Evolutionary conservation across 1,140 invertebrate species (phyloP).

Genomic region (Tetramorium parvispinum): DNA sequence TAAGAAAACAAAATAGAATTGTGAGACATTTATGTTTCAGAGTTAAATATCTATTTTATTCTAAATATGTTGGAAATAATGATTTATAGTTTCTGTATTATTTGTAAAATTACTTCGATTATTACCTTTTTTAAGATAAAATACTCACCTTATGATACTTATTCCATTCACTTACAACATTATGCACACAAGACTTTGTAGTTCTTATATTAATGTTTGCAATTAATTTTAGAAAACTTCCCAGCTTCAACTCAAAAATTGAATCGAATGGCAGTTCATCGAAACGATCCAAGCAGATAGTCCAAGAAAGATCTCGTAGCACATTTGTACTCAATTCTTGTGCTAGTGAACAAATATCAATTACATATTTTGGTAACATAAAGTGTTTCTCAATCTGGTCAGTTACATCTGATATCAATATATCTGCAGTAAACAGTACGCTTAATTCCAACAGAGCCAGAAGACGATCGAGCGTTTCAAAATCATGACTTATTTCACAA

Average conservation of each 20-base stretch:
- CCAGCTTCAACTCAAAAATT: slow-evolving; percentile 45
- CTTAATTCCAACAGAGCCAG: slow-evolving; percentile 75
- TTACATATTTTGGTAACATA: slow-evolving; percentile 45
- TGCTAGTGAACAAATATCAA: slow-evolving; percentile 62
- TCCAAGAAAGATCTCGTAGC: slow-evolving; percentile 69
- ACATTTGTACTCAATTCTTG: slow-evolving; percentile 62
- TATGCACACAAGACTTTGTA: background rate
- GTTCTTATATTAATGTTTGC: too few relatives aligned
- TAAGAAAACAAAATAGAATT: background rate
- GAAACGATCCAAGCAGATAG: slow-evolving; percentile 74
- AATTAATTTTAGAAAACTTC: slow-evolving; percentile 63
- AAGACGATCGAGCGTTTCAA: slow-evolving; percentile 39
- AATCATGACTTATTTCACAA: too few relatives aligned
- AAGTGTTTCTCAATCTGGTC: slow-evolving; percentile 64
- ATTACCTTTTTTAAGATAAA: too few relatives aligned
- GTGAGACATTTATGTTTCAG: too few relatives aligned
- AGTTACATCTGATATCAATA: slow-evolving; percentile 65
- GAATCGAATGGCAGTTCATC: slow-evolving; percentile 59
- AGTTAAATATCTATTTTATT: too few relatives aligned
- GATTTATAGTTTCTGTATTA: background rate
- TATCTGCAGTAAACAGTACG: slow-evolving; percentile 69
- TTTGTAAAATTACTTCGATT: background rate
- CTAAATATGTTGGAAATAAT: background rate
- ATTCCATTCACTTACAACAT: slow-evolving; percentile 43
- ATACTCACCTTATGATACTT: background rate